Evolutionary conservation across 2,888 invertebrate genomes (phyloP), one percentile per base, ranked within the genome.

Genomic region (Ceriagrion tenellum): DNA sequence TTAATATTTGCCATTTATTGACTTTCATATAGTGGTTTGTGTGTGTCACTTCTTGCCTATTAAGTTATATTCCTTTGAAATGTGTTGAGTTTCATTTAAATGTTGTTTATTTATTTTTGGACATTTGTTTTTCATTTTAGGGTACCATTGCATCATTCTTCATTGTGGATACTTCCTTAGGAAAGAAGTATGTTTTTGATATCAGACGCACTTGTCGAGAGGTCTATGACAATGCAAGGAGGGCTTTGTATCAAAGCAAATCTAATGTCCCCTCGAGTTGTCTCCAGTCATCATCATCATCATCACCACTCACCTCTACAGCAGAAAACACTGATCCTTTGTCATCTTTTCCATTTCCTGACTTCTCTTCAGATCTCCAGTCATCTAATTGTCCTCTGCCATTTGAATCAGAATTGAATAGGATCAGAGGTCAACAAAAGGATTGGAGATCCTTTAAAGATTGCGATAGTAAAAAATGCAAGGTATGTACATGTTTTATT

Each of bases 111-210:
- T 59, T 59, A 59, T 59, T 16, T 20, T 20, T 59, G 16, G 59
- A 16, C 59, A 1, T 1, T 59, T 35, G 13, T 30, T 81, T 81
- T 26, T 40, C 47, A 35, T 90, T 96, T 30, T 97, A 98, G 97
- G 99, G 99, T 95, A 99, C 99, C 89, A 98, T 99, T 96, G 98
- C 98, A 95, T 99, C 99, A 12, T 98, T 99, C 97, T 99, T 99
- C 97, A 99, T 99, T 97, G 99, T 99, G 97, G 98, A 98, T 96
- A 98, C 98, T 90, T 98, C 98, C 18, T 97, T 98, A 95, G 99
- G 99, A 18, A 98, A 99, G 96, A 98, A 99, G 96, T 99, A 99
- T 97, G 98, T 99, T 96, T 99, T 99, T 97, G 99, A 99, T 97
- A 99, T 99, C 96, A 98, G 98, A 95, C 98, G 98, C 96, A 99